Percentiles rank a stretch among this genome's conserved stretches.
These are phyloP conservation scores for Enteromius unitaeniatus DNA, from an alignment of 2,797 vertebrate species.

Conservation along the genomic window DNA sequence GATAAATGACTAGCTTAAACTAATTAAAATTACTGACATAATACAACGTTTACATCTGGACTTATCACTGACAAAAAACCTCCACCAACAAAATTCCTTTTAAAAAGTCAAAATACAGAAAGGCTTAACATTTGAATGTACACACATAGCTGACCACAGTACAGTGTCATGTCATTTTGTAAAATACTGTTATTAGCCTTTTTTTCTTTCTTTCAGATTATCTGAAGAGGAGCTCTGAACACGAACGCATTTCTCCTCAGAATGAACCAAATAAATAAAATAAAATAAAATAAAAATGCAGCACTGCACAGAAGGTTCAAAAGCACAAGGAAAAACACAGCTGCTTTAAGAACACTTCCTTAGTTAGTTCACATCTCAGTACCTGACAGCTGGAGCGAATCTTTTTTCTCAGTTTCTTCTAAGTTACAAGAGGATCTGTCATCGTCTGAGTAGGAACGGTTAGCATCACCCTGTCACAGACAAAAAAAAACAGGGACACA, in stretches of 20 bases:
- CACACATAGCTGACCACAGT: background rate
- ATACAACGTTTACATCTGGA: background rate
- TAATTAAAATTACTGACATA: background rate
- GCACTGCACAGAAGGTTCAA: background rate
- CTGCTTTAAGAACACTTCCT: background rate
- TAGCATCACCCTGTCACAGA: conserved; percentile 90
- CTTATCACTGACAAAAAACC: background rate
- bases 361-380: background rate
- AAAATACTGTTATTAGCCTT: background rate
- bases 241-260: background rate
- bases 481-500: conserved; percentile 19
- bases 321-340: background rate
- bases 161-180: background rate
- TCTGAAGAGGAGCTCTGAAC: background rate
- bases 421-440: conserved; percentile 92
- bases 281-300: background rate
- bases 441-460: conserved; percentile 94
- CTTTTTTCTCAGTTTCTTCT: conserved; percentile 91
- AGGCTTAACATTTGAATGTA: background rate
- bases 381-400: conserved; percentile 87
- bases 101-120: background rate
- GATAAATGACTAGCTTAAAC: background rate
- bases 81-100: background rate
- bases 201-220: too few species aligned
- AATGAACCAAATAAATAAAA: background rate